Evolutionary conservation across 2,888 invertebrate genomes (phyloP).

Genomic region (Odontothrips loti): DNA sequence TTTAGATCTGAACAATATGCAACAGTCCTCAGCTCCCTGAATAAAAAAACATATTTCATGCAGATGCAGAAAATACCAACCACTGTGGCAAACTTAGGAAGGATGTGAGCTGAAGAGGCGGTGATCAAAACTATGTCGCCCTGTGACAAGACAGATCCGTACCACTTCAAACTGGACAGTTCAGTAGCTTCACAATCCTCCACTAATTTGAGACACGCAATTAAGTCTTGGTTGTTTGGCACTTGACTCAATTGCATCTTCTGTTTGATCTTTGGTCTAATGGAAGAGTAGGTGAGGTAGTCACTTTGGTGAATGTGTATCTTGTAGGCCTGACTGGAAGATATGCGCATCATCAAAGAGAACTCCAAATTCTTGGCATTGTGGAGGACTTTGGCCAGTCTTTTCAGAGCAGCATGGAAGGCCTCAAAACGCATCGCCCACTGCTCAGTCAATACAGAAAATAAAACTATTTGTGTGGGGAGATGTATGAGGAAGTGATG

Average conservation of each 20-base stretch:
- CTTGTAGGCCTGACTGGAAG: neutral
- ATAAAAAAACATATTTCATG: neutral
- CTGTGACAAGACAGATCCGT: neutral
- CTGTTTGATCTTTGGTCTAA: neutral
- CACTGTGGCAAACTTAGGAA: constrained; percentile 19
- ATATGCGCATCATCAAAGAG: neutral
- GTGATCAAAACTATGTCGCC: neutral
- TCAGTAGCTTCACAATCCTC: neutral
- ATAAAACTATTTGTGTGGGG: neutral
- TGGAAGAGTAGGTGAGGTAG: neutral
- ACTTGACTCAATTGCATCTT: neutral
- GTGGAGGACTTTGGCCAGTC: neutral
- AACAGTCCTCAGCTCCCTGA: neutral
- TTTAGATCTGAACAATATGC: neutral
- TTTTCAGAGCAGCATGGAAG: neutral
- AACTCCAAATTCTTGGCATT: neutral
- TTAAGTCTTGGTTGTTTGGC: neutral
- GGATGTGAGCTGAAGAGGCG: neutral
- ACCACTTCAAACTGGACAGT: neutral
- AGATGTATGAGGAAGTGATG: neutral
- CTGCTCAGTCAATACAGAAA: neutral
- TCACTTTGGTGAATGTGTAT: neutral
- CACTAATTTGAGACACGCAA: neutral
- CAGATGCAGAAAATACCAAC: neutral
- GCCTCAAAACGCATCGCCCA: constrained; percentile 4